Conservation (phyloP, 2,888 invertebrate genomes). For the Acrobasis consociella region DNA sequence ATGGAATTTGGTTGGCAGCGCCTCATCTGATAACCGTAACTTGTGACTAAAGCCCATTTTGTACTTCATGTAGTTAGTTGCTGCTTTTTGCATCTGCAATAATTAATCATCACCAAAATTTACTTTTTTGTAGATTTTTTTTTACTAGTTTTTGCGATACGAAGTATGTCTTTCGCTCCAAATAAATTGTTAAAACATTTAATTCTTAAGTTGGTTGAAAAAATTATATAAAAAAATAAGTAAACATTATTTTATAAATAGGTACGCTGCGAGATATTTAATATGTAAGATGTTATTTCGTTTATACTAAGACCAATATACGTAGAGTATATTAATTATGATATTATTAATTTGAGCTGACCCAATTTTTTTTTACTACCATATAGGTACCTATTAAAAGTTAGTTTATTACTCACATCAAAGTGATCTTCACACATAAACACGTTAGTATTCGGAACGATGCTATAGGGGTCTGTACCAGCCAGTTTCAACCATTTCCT, state of each 20-base stretch:
- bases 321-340: too few relatives aligned
- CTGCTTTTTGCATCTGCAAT: slow-evolving; percentile 12
- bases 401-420: not conserved
- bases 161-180: too few relatives aligned
- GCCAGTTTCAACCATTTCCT: not conserved
- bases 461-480: not conserved
- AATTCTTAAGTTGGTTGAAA: too few relatives aligned
- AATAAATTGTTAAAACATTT: too few relatives aligned
- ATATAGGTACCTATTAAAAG: not conserved
- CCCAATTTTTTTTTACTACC: not conserved
- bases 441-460: not conserved
- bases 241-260: too few relatives aligned
- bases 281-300: too few relatives aligned
- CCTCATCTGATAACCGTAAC: slow-evolving; percentile 21
- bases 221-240: too few relatives aligned
- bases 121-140: not conserved
- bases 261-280: too few relatives aligned
- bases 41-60: slow-evolving; percentile 24
- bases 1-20: slow-evolving; percentile 27
- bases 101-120: not conserved
- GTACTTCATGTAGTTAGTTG: slow-evolving; percentile 20
- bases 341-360: too few relatives aligned
- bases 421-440: not conserved
- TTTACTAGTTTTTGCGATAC: too few relatives aligned
- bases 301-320: too few relatives aligned